These are phyloP conservation scores for Hermaeophaga mercurialis DNA, from an alignment of 2,888 invertebrate genomes.

Conservation along the genomic window DNA sequence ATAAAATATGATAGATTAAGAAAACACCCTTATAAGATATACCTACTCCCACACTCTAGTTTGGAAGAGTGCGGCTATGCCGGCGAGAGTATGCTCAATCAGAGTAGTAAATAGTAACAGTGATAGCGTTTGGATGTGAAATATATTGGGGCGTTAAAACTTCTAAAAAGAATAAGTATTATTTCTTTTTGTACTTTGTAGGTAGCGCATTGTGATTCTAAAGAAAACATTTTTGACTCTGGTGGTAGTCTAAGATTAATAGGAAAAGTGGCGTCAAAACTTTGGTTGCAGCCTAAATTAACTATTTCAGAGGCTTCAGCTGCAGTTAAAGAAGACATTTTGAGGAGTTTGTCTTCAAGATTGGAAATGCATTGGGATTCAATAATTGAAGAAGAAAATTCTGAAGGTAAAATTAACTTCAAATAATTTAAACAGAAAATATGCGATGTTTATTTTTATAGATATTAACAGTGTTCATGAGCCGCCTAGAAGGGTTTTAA, in stretches of 20 bases:
- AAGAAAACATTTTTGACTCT: slow-evolving; percentile 58
- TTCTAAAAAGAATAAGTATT: no score
- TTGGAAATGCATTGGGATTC: slow-evolving; percentile 94
- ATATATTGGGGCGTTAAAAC: no score
- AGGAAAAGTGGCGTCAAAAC: slow-evolving; percentile 74
- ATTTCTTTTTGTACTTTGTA: no score
- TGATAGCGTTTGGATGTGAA: no score
- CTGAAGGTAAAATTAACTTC: slow-evolving; percentile 63
- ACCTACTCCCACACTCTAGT: no score
- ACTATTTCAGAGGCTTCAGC: slow-evolving; percentile 73
- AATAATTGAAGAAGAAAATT: slow-evolving; percentile 79
- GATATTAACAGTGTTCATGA: slow-evolving; percentile 84
- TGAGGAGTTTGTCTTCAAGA: slow-evolving; percentile 82
- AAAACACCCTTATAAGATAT: no score
- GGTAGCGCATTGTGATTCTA: no score
- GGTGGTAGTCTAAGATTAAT: slow-evolving; percentile 73
- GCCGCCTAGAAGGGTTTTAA: slow-evolving; percentile 84
- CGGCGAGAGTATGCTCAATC: no score
- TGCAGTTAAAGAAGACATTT: slow-evolving; percentile 81
- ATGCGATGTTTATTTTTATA: slow-evolving; percentile 50
- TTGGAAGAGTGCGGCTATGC: no score
- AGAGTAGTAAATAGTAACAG: no score
- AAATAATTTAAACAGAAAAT: neutral
- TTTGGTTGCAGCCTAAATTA: slow-evolving; percentile 80
- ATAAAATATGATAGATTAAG: no score